These are phyloP conservation scores for Phocoena phocoena DNA, from an alignment of 2,113 vertebrate genomes.

Conservation along the genomic window DNA sequence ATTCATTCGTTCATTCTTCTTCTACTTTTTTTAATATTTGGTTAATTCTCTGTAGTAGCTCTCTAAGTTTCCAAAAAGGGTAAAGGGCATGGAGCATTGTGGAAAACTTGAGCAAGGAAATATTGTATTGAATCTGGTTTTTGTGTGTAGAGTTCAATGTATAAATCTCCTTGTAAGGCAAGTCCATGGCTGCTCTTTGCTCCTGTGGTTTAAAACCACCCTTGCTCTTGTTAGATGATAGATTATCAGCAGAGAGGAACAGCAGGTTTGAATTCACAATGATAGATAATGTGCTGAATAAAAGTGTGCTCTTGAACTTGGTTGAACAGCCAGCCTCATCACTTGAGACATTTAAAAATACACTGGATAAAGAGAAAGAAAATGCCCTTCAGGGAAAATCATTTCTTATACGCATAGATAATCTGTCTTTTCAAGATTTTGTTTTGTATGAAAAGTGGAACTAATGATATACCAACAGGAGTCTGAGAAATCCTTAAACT, in stretches of 20 bases:
- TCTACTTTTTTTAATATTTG: conserved; percentile 29
- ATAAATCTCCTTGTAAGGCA: conserved; percentile 60
- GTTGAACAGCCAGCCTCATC: conserved; percentile 49
- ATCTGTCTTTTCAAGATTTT: conserved; percentile 69
- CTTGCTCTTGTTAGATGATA: conserved; percentile 43
- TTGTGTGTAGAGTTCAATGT: background rate
- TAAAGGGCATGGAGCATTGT: background rate
- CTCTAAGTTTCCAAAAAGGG: background rate
- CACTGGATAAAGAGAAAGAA: conserved; percentile 32
- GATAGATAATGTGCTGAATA: conserved; percentile 61
- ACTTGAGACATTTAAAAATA: conserved; percentile 65
- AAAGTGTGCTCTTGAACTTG: conserved; percentile 57
- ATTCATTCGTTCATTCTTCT: background rate
- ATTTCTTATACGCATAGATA: conserved; percentile 55
- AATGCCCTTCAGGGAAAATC: conserved; percentile 67
- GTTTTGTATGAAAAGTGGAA: conserved; percentile 58
- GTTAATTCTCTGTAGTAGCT: conserved; percentile 9
- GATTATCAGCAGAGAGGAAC: conserved; percentile 58
- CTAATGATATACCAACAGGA: conserved; percentile 40
- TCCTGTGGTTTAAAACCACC: conserved; percentile 65
- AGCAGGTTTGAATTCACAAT: conserved; percentile 54
- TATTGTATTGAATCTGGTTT: background rate
- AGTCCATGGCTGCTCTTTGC: conserved; percentile 39
- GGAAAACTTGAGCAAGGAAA: conserved; percentile 10
- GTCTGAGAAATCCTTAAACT: conserved; percentile 30